A percentile compares a stretch with the other conserved stretches of the same genome.
These are phyloP conservation scores for Priapulus caudatus DNA, from an alignment of 2,888 invertebrate species.

Conservation along the genomic window DNA sequence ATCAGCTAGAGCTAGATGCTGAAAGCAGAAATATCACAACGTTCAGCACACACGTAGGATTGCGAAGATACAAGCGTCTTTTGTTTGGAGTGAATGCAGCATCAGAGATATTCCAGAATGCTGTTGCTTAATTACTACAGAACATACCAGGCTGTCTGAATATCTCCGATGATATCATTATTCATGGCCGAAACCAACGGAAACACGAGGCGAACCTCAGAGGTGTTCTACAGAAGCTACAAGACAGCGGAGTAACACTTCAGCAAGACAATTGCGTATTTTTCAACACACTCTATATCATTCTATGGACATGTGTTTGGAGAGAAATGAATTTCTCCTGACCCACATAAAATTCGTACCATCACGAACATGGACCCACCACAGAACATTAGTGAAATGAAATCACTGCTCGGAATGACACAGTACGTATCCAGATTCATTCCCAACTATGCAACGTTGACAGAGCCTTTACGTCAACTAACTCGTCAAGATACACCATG, in stretches of 20 bases:
- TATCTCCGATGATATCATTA: conserved; percentile 36
- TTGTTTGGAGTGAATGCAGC: too few species aligned
- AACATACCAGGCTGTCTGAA: conserved; percentile 34
- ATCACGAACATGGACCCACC: too few species aligned
- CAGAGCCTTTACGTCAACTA: too few species aligned
- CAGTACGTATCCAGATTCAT: too few species aligned
- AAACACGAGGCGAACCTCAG: conserved; percentile 29
- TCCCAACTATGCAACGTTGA: too few species aligned
- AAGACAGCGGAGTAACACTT: conserved; percentile 21
- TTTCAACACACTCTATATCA: conserved; percentile 13
- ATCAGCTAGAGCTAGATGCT: conserved; percentile 17
- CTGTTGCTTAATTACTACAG: conserved; percentile 40
- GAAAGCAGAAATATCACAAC: conserved; percentile 19
- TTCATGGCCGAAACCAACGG: conserved; percentile 25
- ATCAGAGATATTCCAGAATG: too few species aligned
- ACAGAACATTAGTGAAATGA: too few species aligned
- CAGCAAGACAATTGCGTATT: conserved; percentile 30
- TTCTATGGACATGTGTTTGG: conserved; percentile 12
- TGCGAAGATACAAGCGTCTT: too few species aligned
- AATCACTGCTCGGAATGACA: too few species aligned
- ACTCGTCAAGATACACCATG: too few species aligned
- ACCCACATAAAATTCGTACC: too few species aligned
- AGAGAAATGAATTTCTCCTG: conserved; percentile 8
- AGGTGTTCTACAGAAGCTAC: conserved; percentile 20
- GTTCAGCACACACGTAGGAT: too few species aligned